These are phyloP conservation scores for Rhinichthys osculus DNA, from an alignment of 2,797 vertebrate species.

Conservation along the genomic window DNA sequence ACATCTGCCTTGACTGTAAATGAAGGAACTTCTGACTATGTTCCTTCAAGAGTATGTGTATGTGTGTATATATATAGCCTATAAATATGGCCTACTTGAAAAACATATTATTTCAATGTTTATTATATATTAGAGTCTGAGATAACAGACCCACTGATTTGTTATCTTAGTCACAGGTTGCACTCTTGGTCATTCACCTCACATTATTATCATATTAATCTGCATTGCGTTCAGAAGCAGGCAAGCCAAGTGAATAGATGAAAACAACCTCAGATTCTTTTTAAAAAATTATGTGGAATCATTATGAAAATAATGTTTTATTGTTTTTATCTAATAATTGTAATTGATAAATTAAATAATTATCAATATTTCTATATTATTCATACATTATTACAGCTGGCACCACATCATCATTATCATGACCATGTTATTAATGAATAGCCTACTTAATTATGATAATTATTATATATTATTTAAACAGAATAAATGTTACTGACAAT, in stretches of 20 bases:
- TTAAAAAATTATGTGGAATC: too few relatives aligned
- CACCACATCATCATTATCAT: background rate
- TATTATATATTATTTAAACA: background rate
- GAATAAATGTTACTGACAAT: background rate
- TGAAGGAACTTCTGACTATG: background rate
- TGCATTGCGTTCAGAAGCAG: background rate
- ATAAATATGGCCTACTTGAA: background rate
- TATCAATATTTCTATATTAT: background rate
- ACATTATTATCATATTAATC: background rate
- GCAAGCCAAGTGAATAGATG: background rate
- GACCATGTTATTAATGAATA: background rate
- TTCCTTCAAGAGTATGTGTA: background rate
- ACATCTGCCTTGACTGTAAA: background rate
- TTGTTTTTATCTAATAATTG: background rate
- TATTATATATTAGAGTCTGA: background rate
- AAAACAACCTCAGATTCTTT: background rate
- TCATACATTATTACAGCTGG: background rate
- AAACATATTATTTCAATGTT: background rate
- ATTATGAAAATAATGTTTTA: background rate
- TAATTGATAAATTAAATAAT: background rate
- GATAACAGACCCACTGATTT: background rate
- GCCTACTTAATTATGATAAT: background rate
- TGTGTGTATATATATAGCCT: too few relatives aligned
- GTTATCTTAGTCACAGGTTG: conserved; percentile 8
- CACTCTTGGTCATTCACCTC: conserved; percentile 10